Percentiles rank a stretch among this genome's conserved stretches.
Evolutionary conservation across 2,113 vertebrate species (phyloP).

Genomic region (Plectropomus leopardus): DNA sequence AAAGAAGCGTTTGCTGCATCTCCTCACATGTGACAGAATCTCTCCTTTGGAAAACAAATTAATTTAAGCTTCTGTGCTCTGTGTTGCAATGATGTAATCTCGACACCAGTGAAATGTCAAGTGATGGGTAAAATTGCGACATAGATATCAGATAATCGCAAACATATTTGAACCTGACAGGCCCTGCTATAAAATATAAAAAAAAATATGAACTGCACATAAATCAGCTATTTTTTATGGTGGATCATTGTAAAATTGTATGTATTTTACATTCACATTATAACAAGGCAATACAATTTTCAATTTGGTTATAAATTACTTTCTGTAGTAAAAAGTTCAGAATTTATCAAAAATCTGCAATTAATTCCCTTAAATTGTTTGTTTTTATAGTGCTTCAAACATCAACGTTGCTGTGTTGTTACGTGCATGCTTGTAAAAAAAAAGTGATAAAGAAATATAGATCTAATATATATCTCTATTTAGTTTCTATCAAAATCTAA

Average conservation of each 20-base stretch:
- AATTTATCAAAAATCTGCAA: not conserved
- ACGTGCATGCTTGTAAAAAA: no score
- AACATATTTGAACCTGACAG: no score
- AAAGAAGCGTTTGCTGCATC: not conserved
- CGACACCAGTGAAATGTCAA: not conserved
- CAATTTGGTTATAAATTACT: not conserved
- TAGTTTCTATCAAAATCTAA: no score
- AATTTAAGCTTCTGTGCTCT: not conserved
- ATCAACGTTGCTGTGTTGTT: no score
- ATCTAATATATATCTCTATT: no score
- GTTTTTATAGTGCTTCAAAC: not conserved
- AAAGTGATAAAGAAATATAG: no score
- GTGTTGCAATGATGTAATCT: not conserved
- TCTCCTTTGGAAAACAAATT: not conserved
- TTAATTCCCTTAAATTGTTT: not conserved
- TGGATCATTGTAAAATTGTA: not conserved
- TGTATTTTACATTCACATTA: not conserved
- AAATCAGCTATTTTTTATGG: not conserved
- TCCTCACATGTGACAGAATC: not conserved
- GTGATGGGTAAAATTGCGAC: not conserved
- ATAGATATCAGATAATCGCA: not conserved
- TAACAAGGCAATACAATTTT: not conserved
- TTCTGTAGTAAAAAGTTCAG: not conserved
- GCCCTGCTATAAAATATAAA: not conserved
- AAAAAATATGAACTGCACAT: no score